Conservation (phyloP, 2,113 vertebrate species). For the pig (Sus scrofa) region T2T-Sscrofa CM000826.6:22729001-22729500, state of each 20-base stretch:
- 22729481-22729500: neutral
- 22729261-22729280: neutral
- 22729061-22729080: conserved; percentile 6
- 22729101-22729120: neutral
- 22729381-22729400: conserved; percentile 37
- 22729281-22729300: neutral
- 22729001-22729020: neutral
- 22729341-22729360: neutral
- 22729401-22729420: neutral
- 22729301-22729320: neutral
- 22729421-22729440: neutral
- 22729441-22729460: neutral
- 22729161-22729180: neutral
- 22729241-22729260: neutral
- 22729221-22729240: neutral
- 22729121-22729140: neutral
- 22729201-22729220: conserved; percentile 3
- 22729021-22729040: conserved; percentile 8
- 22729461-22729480: neutral
- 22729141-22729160: neutral
- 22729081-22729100: neutral
- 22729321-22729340: neutral
- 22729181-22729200: neutral
- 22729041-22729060: neutral
- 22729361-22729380: neutral